phyloP scores from a whole-genome alignment of 2,888 invertebrate genomes.

The Lacanobia oleracea region DNA sequence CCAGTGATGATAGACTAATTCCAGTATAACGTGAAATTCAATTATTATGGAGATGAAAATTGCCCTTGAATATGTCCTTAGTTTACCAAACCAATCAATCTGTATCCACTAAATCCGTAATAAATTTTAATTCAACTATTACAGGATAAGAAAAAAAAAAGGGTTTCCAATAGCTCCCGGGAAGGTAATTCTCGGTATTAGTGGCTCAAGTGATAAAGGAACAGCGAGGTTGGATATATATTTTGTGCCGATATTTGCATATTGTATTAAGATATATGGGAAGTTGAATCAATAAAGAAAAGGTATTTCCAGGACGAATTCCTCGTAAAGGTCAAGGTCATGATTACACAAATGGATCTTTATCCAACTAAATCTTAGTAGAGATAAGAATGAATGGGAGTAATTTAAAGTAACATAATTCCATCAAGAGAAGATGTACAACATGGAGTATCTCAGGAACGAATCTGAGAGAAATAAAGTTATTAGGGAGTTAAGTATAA shows the following conservation, averaged over 20 bases:
- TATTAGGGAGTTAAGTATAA: too few relatives aligned
- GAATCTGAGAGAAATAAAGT: too few relatives aligned
- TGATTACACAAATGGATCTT: too few relatives aligned
- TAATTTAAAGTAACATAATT: too few relatives aligned
- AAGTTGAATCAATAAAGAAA: not conserved
- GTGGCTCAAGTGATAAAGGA: not conserved
- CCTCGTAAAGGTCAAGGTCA: not conserved
- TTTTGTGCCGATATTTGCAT: slow-evolving; percentile 3
- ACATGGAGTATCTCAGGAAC: too few relatives aligned
- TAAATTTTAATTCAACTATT: slow-evolving; percentile 49
- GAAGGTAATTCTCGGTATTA: slow-evolving; percentile 1
- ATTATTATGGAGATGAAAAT: not conserved
- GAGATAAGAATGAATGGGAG: too few relatives aligned
- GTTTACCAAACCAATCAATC: not conserved
- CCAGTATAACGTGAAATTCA: too few relatives aligned
- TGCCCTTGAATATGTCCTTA: not conserved
- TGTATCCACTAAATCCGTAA: slow-evolving; percentile 12
- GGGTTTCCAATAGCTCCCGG: slow-evolving; percentile 9
- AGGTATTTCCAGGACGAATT: not conserved
- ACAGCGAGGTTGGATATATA: not conserved
- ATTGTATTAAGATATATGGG: slow-evolving; percentile 3
- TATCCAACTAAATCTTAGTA: too few relatives aligned
- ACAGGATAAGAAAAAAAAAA: slow-evolving; percentile 28
- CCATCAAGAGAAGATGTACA: too few relatives aligned
- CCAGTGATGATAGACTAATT: too few relatives aligned